Evolutionary conservation across 35 echinoderm and acorn worm species (phyloP), one percentile per base, ranked within the genome.

Genomic region (Stichopus chloronotus): DNA sequence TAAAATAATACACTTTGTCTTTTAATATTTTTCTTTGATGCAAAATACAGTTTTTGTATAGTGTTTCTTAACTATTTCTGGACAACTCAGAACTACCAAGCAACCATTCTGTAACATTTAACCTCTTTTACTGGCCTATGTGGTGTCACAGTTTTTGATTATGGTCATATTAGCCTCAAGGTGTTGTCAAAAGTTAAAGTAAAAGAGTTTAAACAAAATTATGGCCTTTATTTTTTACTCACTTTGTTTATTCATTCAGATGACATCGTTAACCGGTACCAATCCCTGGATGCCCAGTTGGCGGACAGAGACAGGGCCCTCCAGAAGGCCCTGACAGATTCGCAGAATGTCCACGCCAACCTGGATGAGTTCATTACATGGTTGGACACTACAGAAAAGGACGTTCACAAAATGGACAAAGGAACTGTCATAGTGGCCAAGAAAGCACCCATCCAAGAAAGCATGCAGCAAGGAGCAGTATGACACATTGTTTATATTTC

Each of bases 351-450:
- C 55, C 94, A 98, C 19, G 94, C 94, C 88, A 98, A 95, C 83
- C 92, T 98, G 52, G 94, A 98, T 58, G 94, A 98, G 25, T 92
- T 95, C 60, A 94, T 94, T 60, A 80, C 52, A 16, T 95, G 96
- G 94, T 90, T 96, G 76, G 92, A 95, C 56, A 83, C 72, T 63
- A 94, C 90, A 22, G 96, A 98, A 90, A 95, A 94, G 69, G 91
- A 98, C 53, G 94, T 96, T 12, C 94, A 98, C 90, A 98, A 88
- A 90, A 92, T 98, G 94, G 95, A 98, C 71, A 98, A 96, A 76
- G 96, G 94, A 20, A 95, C 95, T 19, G 94, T 95, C 5, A 91
- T 98, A 25, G 94, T 95, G 0, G 96, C 94, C 93, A 97, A 97
- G 91, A 95, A 94, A 63, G 96, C 90, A 6, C 96, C 93, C 68